These are phyloP conservation scores for Clavelina lepadiformis DNA, from an alignment of 23 tunicate genomes.

Conservation along the genomic window DNA sequence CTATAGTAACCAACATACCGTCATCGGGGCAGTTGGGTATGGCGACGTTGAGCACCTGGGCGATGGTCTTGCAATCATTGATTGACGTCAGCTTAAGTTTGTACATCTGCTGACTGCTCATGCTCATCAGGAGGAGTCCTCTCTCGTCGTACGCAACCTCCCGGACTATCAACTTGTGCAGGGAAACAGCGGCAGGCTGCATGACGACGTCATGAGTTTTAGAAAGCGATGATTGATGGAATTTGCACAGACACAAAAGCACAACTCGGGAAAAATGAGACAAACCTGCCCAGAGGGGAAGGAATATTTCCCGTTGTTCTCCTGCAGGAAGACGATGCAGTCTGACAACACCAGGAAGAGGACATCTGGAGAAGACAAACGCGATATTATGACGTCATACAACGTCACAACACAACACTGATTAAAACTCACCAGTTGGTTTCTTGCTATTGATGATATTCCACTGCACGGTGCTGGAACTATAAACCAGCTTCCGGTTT, in stretches of 20 bases:
- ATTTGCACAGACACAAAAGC: not conserved
- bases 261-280: not conserved
- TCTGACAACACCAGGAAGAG: slow-evolving; percentile 55
- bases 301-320: slow-evolving; percentile 72
- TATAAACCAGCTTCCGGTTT: slow-evolving; percentile 37
- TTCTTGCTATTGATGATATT: slow-evolving; percentile 28
- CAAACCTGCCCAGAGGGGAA: slow-evolving; percentile 78
- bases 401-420: not conserved
- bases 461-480: slow-evolving; percentile 69
- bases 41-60: slow-evolving; percentile 52
- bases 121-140: slow-evolving; percentile 65
- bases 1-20: slow-evolving; percentile 32
- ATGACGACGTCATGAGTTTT: too few species aligned
- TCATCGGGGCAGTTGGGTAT: slow-evolving; percentile 69
- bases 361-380: slow-evolving; percentile 56
- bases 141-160: slow-evolving; percentile 78
- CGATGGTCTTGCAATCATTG: slow-evolving; percentile 57
- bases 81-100: slow-evolving; percentile 25
- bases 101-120: slow-evolving; percentile 57
- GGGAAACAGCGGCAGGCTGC: slow-evolving; percentile 78
- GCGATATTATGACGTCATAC: not conserved
- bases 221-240: not conserved
- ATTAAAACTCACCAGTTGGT: slow-evolving; percentile 27
- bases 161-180: slow-evolving; percentile 75
- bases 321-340: slow-evolving; percentile 82